Evolutionary conservation across 2,797 vertebrate genomes (phyloP).

Genomic region (Argentina silus): DNA sequence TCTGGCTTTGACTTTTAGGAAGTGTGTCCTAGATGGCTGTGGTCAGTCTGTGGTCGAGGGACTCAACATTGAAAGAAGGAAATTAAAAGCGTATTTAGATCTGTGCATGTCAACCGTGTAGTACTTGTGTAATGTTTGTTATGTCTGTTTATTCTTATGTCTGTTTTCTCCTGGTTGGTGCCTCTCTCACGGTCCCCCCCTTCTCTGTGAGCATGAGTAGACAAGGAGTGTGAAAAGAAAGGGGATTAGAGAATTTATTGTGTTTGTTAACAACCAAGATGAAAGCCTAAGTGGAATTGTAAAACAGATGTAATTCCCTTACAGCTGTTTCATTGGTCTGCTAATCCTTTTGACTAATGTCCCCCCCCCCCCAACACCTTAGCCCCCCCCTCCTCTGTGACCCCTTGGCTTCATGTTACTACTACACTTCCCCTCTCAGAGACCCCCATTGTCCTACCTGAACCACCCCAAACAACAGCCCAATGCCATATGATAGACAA

Average conservation of each 20-base stretch:
- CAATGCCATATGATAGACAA: constrained; percentile 66
- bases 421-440: constrained; percentile 61
- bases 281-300: constrained; percentile 80
- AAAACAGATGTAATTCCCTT: constrained; percentile 84
- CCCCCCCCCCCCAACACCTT: constrained; percentile 48
- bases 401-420: constrained; percentile 66
- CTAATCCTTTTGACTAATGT: constrained; percentile 82
- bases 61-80: background rate
- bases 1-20: constrained; percentile 3
- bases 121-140: background rate
- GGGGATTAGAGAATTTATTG: constrained; percentile 78
- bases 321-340: constrained; percentile 79
- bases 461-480: constrained; percentile 57
- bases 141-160: background rate
- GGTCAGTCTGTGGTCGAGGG: background rate
- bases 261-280: constrained; percentile 80
- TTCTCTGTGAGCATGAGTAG: constrained; percentile 39
- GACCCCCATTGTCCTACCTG: constrained; percentile 67
- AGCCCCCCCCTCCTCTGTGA: constrained; percentile 56
- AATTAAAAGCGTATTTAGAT: background rate
- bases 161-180: background rate
- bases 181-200: constrained; percentile 31
- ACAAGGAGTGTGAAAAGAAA: constrained; percentile 70
- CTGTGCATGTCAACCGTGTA: background rate
- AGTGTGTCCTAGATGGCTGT: constrained; percentile 6